phyloP scores from a whole-genome alignment of 2,113 vertebrate genomes.

The Holacanthus passer region DNA sequence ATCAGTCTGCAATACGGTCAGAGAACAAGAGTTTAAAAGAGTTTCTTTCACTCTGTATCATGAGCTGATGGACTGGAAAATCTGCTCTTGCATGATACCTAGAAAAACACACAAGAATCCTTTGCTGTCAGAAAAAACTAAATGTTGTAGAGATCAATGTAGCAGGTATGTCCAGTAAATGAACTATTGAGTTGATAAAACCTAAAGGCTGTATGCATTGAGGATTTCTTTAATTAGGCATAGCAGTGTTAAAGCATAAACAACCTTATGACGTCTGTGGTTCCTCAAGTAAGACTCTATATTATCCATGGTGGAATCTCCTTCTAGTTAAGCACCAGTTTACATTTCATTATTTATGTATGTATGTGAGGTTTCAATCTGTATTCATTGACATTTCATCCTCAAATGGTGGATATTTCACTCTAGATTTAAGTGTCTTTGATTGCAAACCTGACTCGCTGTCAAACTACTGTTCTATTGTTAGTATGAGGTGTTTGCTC shows the following conservation, averaged over 20 bases:
- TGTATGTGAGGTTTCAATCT: background rate
- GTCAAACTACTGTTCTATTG: conserved; percentile 5
- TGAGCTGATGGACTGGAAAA: conserved; percentile 31
- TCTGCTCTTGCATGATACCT: background rate
- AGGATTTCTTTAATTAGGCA: background rate
- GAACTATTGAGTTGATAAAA: conserved; percentile 37
- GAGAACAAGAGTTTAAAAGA: background rate
- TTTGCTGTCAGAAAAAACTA: conserved; percentile 28
- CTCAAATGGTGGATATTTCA: background rate
- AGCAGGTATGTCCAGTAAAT: conserved; percentile 42
- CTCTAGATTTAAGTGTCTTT: background rate
- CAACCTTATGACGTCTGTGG: background rate
- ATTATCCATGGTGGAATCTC: too few relatives aligned
- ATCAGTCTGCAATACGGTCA: background rate
- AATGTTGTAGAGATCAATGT: conserved; percentile 1
- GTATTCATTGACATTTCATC: background rate
- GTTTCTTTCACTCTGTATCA: conserved; percentile 34
- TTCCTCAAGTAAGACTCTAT: too few relatives aligned
- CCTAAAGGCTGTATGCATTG: conserved; percentile 11
- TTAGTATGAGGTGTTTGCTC: conserved; percentile 2
- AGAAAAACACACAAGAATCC: conserved; percentile 23
- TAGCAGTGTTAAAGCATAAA: conserved; percentile 6
- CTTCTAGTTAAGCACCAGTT: background rate
- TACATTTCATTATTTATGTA: background rate
- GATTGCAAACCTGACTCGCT: background rate